Evolutionary conservation across 2,888 invertebrate species (phyloP).

Genomic region (Dascillus cervinus): DNA sequence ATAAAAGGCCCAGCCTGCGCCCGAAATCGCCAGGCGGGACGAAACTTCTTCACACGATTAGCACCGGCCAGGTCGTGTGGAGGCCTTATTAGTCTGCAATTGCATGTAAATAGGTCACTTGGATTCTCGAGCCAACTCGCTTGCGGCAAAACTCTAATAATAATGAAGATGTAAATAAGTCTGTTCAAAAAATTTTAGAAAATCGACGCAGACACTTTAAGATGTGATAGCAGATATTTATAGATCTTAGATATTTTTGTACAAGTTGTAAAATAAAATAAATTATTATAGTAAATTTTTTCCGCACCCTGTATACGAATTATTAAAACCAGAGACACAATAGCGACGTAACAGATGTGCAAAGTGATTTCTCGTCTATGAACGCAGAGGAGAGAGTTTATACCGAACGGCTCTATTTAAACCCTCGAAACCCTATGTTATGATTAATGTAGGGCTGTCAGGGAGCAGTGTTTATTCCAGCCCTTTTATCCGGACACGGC

Average conservation of each 20-base stretch:
- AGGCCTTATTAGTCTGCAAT: constrained; percentile 62
- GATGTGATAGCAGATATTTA: constrained; percentile 39
- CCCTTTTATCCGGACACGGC: constrained; percentile 37
- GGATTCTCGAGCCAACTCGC: too few relatives aligned
- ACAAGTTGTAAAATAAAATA: constrained; percentile 26
- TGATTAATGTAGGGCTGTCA: constrained; percentile 39
- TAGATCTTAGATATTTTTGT: constrained; percentile 40
- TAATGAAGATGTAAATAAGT: too few relatives aligned
- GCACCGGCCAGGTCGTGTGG: constrained; percentile 63
- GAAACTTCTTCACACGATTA: constrained; percentile 33
- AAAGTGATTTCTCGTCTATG: constrained; percentile 22
- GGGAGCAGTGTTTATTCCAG: constrained; percentile 37
- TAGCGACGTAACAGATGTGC: constrained; percentile 28
- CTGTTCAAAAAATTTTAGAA: too few relatives aligned
- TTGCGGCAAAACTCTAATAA: too few relatives aligned
- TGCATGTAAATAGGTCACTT: too few relatives aligned
- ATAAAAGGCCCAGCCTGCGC: constrained; percentile 54
- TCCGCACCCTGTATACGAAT: constrained; percentile 16
- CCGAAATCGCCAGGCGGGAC: constrained; percentile 40
- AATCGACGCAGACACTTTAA: too few relatives aligned
- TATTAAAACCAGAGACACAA: constrained; percentile 21
- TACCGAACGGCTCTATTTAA: constrained; percentile 34
- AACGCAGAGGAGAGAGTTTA: constrained; percentile 26
- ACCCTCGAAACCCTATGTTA: constrained; percentile 33
- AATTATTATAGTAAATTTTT: too few relatives aligned